phyloP scores from a whole-genome alignment of 1,140 invertebrate species.

The Galleria mellonella region DNA sequence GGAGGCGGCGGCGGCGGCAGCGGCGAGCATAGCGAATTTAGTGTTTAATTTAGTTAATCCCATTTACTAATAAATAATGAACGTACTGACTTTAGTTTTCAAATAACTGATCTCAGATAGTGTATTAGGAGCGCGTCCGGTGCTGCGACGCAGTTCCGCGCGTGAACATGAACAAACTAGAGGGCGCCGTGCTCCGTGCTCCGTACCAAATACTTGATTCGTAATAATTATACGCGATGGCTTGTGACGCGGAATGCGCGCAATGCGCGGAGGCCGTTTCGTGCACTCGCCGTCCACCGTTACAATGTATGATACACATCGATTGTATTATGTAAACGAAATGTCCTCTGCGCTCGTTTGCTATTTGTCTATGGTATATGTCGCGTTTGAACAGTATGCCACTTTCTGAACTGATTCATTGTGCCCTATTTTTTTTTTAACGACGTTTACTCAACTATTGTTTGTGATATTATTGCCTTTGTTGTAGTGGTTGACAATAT shows the following conservation, averaged over 20 bases:
- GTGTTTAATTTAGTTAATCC: conserved; percentile 4
- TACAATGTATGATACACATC: no score
- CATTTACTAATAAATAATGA: conserved; percentile 8
- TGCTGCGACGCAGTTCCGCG: neutral
- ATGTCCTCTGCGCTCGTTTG: no score
- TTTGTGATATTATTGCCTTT: conserved; percentile 34
- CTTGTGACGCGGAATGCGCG: neutral
- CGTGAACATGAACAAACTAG: neutral
- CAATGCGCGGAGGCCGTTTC: neutral
- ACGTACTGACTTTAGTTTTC: conserved; percentile 9
- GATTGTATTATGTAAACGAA: no score
- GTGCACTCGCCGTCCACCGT: no score
- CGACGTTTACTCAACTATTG: conserved; percentile 21
- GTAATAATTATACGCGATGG: neutral
- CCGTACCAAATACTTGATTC: conserved; percentile 7
- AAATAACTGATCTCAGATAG: conserved; percentile 31
- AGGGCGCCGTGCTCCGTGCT: no score
- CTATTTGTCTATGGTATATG: no score
- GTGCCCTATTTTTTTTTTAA: conserved; percentile 3
- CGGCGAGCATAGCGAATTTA: conserved; percentile 5
- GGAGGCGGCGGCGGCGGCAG: conserved; percentile 3
- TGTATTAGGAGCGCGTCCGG: conserved; percentile 10
- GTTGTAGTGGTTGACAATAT: conserved; percentile 29
- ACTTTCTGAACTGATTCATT: no score
- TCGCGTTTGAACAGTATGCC: no score